Conservation (phyloP, 2,888 invertebrate genomes). For the Drosophila pseudotakahashii region DNA sequence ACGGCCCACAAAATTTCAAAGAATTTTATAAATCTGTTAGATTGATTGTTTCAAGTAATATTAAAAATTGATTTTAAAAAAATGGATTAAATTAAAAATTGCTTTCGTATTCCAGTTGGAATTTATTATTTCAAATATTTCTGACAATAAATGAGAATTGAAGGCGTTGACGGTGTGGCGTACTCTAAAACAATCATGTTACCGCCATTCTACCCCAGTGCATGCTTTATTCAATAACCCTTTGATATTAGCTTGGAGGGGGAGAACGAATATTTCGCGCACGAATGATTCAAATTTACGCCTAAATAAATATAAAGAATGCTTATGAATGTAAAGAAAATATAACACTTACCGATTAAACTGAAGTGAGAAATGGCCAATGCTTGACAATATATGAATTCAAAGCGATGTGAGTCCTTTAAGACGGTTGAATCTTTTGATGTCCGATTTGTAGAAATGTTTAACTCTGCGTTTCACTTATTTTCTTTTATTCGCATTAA, state of each 20-base stretch:
- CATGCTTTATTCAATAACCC: constrained; percentile 50
- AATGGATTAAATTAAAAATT: too few species aligned
- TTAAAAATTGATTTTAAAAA: too few species aligned
- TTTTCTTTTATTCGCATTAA: constrained; percentile 6
- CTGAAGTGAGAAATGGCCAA: constrained; percentile 60
- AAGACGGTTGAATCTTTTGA: constrained; percentile 7
- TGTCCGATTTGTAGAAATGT: constrained; percentile 12
- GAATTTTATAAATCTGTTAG: too few species aligned
- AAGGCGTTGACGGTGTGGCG: background rate
- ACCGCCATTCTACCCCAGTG: constrained; percentile 19
- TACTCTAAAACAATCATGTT: constrained; percentile 1
- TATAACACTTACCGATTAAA: constrained; percentile 40
- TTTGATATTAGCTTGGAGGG: constrained; percentile 45
- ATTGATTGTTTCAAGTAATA: too few species aligned
- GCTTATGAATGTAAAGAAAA: constrained; percentile 9
- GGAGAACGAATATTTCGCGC: constrained; percentile 63
- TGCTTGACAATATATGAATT: constrained; percentile 20
- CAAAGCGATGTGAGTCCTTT: constrained; percentile 24
- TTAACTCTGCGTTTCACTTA: constrained; percentile 5
- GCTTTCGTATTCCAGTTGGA: too few species aligned
- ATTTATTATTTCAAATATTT: too few species aligned
- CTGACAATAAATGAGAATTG: background rate
- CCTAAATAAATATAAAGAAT: constrained; percentile 49
- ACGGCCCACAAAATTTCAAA: too few species aligned
- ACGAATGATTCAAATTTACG: constrained; percentile 53